A percentile compares a stretch with the other conserved stretches of the same genome.
phyloP scores from a whole-genome alignment of 2,888 invertebrate genomes.

The Himalopsyche anomala region DNA sequence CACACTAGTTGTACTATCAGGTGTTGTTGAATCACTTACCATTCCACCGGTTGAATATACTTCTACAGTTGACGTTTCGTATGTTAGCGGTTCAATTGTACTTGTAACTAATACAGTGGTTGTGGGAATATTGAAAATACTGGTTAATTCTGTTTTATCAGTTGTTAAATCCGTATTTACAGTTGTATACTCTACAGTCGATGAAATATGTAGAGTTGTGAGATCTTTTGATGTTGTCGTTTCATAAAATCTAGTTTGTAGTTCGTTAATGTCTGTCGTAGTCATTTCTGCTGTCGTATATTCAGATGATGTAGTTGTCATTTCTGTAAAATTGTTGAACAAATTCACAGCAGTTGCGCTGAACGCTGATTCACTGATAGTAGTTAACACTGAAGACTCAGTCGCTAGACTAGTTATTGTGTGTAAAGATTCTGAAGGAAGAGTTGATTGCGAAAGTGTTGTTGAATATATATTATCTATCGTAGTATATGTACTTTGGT shows the following conservation, averaged over 20 bases:
- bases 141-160: conserved; percentile 69
- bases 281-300: conserved; percentile 50
- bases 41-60: not conserved
- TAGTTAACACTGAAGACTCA: not conserved
- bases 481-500: conserved; percentile 61
- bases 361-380: not conserved
- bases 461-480: conserved; percentile 60
- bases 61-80: conserved; percentile 55
- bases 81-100: conserved; percentile 62
- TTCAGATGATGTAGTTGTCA: conserved; percentile 54
- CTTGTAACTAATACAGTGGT: conserved; percentile 53
- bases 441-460: conserved; percentile 44
- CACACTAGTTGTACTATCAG: conserved; percentile 45
- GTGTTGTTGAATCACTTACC: not conserved
- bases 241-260: not conserved
- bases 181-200: conserved; percentile 46
- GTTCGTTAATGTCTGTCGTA: not conserved
- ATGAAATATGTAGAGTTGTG: conserved; percentile 45
- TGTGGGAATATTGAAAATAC: conserved; percentile 41
- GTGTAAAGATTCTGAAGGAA: conserved; percentile 3
- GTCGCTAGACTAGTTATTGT: not conserved
- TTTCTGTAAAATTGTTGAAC: conserved; percentile 24
- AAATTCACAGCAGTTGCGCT: conserved; percentile 22
- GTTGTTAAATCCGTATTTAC: conserved; percentile 67
- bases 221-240: conserved; percentile 18